These are phyloP conservation scores for Forbesichthys papilliferus DNA, from an alignment of 2,113 vertebrate species.

Conservation along the genomic window DNA sequence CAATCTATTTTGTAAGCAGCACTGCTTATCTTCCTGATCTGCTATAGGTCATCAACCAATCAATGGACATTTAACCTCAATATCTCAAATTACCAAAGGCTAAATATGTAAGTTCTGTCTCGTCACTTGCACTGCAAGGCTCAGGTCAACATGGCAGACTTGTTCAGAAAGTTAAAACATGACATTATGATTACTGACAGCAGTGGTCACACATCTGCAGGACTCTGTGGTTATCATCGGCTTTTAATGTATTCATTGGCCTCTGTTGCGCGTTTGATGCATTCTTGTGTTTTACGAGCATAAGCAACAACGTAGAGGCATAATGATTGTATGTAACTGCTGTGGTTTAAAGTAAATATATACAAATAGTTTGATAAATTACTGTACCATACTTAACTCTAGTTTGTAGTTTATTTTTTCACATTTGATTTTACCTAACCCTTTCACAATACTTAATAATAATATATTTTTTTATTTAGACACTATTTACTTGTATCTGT, in stretches of 20 bases:
- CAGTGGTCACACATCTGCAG: not conserved
- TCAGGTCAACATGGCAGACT: not conserved
- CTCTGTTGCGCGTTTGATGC: not conserved
- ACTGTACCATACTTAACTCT: too few species aligned
- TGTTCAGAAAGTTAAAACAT: too few species aligned
- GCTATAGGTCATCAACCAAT: conserved; percentile 43
- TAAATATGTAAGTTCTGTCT: conserved; percentile 18
- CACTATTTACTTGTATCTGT: too few species aligned
- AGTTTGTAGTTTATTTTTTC: too few species aligned
- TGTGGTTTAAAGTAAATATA: not conserved
- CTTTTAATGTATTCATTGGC: not conserved
- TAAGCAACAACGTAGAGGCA: not conserved
- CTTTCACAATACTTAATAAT: not conserved
- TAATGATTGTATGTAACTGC: not conserved
- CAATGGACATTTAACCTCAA: conserved; percentile 55
- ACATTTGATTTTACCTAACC: too few species aligned
- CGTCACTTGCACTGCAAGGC: not conserved
- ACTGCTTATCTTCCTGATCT: conserved; percentile 58
- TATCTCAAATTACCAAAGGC: conserved; percentile 38
- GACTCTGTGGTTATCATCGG: not conserved
- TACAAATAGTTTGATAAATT: too few species aligned
- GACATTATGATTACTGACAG: not conserved
- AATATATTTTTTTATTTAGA: too few species aligned
- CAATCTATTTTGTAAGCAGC: conserved; percentile 69
- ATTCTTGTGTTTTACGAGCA: not conserved